A percentile compares a stretch with the other conserved stretches of the same genome.
Conservation (phyloP, 2,113 vertebrate species). For the Pelodiscus sinensis region DNA sequence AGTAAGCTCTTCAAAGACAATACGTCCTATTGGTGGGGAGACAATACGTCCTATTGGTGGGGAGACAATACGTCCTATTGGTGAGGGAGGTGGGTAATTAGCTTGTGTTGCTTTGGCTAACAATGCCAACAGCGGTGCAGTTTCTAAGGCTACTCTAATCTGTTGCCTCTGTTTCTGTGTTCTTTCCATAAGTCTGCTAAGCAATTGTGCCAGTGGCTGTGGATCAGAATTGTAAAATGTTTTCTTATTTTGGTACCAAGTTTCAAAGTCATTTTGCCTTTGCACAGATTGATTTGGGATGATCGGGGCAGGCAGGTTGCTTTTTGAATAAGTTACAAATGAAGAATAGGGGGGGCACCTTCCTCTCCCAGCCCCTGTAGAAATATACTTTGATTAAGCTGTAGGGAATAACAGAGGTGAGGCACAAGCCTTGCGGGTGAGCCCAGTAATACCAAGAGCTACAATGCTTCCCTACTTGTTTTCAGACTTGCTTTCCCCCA, state of each 20-base stretch:
- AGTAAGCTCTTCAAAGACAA: not conserved
- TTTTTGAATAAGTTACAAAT: not conserved
- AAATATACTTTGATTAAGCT: not conserved
- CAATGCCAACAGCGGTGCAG: not conserved
- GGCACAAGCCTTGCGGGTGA: not conserved
- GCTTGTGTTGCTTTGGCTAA: not conserved
- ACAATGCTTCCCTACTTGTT: not conserved
- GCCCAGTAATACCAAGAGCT: not conserved
- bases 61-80: no score
- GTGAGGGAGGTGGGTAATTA: not conserved
- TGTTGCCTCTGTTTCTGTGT: conserved; percentile 32
- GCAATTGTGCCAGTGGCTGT: not conserved
- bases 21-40: conserved; percentile 6
- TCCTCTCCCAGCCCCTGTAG: accelerated
- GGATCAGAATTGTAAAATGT: conserved; percentile 24
- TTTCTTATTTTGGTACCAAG: not conserved
- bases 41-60: no score
- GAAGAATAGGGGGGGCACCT: not conserved
- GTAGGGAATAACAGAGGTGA: accelerated
- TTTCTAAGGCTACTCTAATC: not conserved
- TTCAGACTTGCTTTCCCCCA: not conserved
- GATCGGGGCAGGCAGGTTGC: no score
- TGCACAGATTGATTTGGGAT: not conserved
- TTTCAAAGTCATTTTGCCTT: conserved; percentile 3
- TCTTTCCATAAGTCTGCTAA: not conserved